Percentiles rank a stretch among this genome's conserved stretches.
These are phyloP conservation scores for Boloria selene DNA, from an alignment of 2,888 invertebrate genomes.

Conservation along the genomic window DNA sequence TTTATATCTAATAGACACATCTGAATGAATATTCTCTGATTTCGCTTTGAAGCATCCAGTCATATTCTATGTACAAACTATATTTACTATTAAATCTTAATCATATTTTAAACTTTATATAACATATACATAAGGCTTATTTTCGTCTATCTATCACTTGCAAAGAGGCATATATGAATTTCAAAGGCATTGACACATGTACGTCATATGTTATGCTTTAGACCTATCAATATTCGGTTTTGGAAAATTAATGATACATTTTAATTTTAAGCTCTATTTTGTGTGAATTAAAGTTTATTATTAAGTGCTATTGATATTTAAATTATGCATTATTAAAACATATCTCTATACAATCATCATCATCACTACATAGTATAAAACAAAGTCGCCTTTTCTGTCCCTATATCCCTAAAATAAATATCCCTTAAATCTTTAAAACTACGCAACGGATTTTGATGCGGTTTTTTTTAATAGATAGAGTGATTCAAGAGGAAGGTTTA, in stretches of 20 bases:
- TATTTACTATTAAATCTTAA: conserved; percentile 24
- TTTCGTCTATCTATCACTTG: conserved; percentile 9
- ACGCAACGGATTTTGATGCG: too few relatives aligned
- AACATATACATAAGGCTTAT: conserved; percentile 1
- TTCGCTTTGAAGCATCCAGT: conserved; percentile 30
- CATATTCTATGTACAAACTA: conserved; percentile 29
- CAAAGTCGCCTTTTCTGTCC: too few relatives aligned
- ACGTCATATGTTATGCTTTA: conserved; percentile 32
- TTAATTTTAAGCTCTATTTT: background rate
- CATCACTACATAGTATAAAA: too few relatives aligned
- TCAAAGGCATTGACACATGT: conserved; percentile 34
- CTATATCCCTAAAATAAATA: too few relatives aligned
- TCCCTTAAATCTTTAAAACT: too few relatives aligned
- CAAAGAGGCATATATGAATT: conserved; percentile 26
- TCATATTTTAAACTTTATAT: conserved; percentile 6
- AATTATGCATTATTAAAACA: background rate
- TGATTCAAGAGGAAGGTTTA: too few relatives aligned
- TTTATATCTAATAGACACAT: conserved; percentile 1
- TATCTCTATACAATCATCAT: too few relatives aligned
- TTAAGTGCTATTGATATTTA: background rate
- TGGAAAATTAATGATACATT: background rate
- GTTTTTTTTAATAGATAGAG: too few relatives aligned
- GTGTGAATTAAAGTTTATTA: background rate
- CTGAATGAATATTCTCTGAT: conserved; percentile 29
- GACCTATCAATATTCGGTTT: conserved; percentile 34